phyloP scores from a whole-genome alignment of 2,113 vertebrate genomes.

The Pholis gunnellus region DNA sequence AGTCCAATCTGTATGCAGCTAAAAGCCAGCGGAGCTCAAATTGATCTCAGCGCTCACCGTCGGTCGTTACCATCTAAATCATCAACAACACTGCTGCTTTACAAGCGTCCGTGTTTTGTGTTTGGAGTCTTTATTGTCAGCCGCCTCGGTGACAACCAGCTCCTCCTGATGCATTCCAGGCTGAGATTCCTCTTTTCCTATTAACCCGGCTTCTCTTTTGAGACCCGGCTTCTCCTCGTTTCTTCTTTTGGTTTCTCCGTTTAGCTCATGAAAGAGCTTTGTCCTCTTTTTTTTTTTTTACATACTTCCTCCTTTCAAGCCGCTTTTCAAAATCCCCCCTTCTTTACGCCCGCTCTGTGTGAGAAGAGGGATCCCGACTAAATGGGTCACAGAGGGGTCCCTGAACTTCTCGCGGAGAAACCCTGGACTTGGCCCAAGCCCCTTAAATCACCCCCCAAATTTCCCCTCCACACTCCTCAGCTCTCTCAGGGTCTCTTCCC shows the following conservation, averaged over 20 bases:
- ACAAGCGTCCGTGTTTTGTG: slow-evolving; percentile 37
- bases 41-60: slow-evolving; percentile 21
- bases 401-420: slow-evolving; percentile 34
- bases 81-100: slow-evolving; percentile 28
- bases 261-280: slow-evolving; percentile 38
- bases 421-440: slow-evolving; percentile 46
- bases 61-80: slow-evolving; percentile 44
- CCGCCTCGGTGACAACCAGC: slow-evolving; percentile 42
- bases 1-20: slow-evolving; percentile 24
- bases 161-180: slow-evolving; percentile 47
- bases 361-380: slow-evolving; percentile 47
- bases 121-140: slow-evolving; percentile 48
- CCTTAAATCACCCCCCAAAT: slow-evolving; percentile 59
- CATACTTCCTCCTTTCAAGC: slow-evolving; percentile 32
- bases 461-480: slow-evolving; percentile 23
- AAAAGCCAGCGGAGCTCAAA: not conserved
- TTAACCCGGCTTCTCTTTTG: slow-evolving; percentile 31
- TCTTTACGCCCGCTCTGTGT: slow-evolving; percentile 12
- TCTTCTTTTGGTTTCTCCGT: slow-evolving; percentile 11
- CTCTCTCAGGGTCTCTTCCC: slow-evolving; percentile 20
- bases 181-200: slow-evolving; percentile 26
- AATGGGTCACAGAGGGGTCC: slow-evolving; percentile 60
- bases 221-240: slow-evolving; percentile 4
- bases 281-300: not conserved
- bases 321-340: slow-evolving; percentile 32